These are phyloP conservation scores for Abscondita cerata DNA, from an alignment of 2,888 invertebrate genomes.

Conservation along the genomic window DNA sequence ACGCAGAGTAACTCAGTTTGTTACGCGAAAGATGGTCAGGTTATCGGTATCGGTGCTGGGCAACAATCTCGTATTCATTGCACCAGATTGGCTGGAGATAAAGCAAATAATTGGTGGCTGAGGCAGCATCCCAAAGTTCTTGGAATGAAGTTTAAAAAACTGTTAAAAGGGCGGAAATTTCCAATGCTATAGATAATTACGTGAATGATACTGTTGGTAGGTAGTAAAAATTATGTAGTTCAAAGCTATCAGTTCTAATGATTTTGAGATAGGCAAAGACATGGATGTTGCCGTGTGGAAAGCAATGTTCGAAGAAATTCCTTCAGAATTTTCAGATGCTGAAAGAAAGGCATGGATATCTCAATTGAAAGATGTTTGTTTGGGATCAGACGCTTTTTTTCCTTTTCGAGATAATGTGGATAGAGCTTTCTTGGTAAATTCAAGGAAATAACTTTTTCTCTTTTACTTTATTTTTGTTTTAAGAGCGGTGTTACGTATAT, in stretches of 20 bases:
- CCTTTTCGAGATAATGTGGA: constrained; percentile 98
- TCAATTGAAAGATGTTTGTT: constrained; percentile 77
- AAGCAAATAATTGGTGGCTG: constrained; percentile 98
- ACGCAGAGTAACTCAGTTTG: constrained; percentile 99
- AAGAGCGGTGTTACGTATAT: constrained; percentile 95
- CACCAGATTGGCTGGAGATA: constrained; percentile 95
- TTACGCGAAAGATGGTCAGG: constrained; percentile 91
- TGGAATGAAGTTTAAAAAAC: constrained; percentile 84
- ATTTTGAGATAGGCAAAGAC: constrained; percentile 71
- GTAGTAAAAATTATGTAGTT: too few species aligned
- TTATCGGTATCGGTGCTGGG: constrained; percentile 96
- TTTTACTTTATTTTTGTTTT: constrained; percentile 39
- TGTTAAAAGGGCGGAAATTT: constrained; percentile 88
- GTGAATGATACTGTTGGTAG: constrained; percentile 88
- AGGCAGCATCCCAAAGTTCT: constrained; percentile 89
- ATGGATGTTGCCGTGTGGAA: constrained; percentile 80
- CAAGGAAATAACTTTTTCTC: constrained; percentile 5
- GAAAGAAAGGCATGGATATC: constrained; percentile 74
- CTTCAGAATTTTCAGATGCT: constrained; percentile 71
- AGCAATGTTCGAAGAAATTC: constrained; percentile 75
- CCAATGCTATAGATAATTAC: constrained; percentile 95
- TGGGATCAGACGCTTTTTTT: constrained; percentile 98
- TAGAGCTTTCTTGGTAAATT: constrained; percentile 80
- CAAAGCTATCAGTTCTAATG: too few species aligned
- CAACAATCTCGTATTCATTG: constrained; percentile 99